Base-by-base conservation (phyloP, 2,888 invertebrate genomes). In the Theodoxus fluviatilis region DNA sequence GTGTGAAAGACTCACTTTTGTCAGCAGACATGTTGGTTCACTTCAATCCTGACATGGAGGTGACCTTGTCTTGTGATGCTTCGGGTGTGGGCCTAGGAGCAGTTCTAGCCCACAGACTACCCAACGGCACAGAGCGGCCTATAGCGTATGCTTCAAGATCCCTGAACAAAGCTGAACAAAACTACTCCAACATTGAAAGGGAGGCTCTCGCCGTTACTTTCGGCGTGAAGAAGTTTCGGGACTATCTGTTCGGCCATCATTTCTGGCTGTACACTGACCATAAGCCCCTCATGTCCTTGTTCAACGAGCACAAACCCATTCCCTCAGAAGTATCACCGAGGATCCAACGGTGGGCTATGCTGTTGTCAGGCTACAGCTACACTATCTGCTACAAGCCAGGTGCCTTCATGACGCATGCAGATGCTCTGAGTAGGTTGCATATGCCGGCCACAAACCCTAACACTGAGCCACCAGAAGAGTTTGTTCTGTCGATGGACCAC, bases 291-390 rank as follows among this genome's bases (percentile, higher is more conserved):
- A n/a, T n/a, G n/a, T n/a, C n/a, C n/a, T n/a, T n/a, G n/a, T n/a
- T n/a, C n/a, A n/a, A n/a, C n/a, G n/a, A n/a, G n/a, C n/a, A n/a
- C n/a, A n/a, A n/a, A n/a, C n/a, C n/a, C n/a, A n/a, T n/a, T n/a
- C n/a, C n/a, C n/a, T n/a, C n/a, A n/a, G n/a, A n/a, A n/a, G n/a
- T n/a, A n/a, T n/a, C n/a, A n/a, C n/a, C n/a, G n/a, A n/a, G 82
- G 15, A 71, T 84, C 6, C 79, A 81, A 66, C 49, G 78, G 25
- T 83, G 81, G 77, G 77, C 78, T 0, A 25, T 78, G 0, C 74
- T 75, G 3, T 69, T 87, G 22, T 75, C 84, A 3, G 83, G 79
- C 4, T 87, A 85, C 71, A 74, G 81, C 63, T 86, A 83, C 72
- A 71, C 72, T 6, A 79, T 86, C 59, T 77, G 80, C 68, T 84